These are phyloP conservation scores for Dicentrarchus labrax DNA, from an alignment of 2,113 vertebrate species.

Conservation along the genomic window DNA sequence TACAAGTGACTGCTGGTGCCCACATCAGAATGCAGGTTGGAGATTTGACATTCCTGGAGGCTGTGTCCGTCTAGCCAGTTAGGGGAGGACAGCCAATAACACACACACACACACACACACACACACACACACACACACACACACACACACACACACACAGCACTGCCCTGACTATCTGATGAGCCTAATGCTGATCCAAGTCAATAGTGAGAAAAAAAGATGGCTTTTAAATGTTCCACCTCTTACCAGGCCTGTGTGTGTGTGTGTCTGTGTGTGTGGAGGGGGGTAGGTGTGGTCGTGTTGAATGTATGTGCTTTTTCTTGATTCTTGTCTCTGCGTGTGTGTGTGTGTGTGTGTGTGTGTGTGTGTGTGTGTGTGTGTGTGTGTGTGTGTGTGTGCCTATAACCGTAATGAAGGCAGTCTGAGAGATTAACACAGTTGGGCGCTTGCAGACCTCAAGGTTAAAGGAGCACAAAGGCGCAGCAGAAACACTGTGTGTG, in stretches of 20 bases:
- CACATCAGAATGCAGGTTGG: conserved; percentile 85
- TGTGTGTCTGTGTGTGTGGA: conserved; percentile 1
- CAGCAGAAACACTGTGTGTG: conserved; percentile 56
- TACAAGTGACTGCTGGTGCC: conserved; percentile 76
- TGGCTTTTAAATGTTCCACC: conserved; percentile 70
- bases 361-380: conserved; percentile 60
- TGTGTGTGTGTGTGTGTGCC: conserved; percentile 17
- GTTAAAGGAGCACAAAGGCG: conserved; percentile 81
- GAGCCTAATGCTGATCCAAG: conserved; percentile 79
- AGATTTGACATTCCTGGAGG: conserved; percentile 86
- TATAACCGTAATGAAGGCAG: conserved; percentile 81
- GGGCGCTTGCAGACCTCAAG: conserved; percentile 79
- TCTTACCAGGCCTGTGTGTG: conserved; percentile 48
- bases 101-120: conserved; percentile 56
- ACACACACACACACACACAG: conserved; percentile 28
- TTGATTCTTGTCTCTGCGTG: conserved; percentile 71
- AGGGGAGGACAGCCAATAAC: conserved; percentile 83
- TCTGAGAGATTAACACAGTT: conserved; percentile 82
- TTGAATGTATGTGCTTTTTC: conserved; percentile 62
- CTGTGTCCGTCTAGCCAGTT: conserved; percentile 84
- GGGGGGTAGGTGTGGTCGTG: conserved; percentile 3
- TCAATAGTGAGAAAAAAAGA: conserved; percentile 72
- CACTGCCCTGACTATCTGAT: conserved; percentile 76
- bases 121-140: conserved; percentile 53
- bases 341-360: conserved; percentile 54